Base-by-base conservation (phyloP, 2,113 vertebrate species). In the Craseonycteris thonglongyai region DNA sequence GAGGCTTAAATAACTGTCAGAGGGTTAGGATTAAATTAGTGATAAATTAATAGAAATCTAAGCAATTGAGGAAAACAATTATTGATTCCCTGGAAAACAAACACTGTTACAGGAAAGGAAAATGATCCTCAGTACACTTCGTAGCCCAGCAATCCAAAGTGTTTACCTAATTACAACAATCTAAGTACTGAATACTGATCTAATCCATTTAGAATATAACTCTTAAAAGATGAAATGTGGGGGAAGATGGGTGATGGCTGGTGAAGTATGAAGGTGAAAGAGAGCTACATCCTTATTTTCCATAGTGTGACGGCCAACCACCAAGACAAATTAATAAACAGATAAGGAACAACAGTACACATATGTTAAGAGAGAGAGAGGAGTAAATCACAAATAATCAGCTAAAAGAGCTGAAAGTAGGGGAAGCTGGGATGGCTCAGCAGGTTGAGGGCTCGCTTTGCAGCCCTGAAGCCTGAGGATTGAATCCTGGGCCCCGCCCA, bases 1-100 rank as follows among this genome's bases (percentile, higher is more conserved):
- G 47, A 72, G 26, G 26, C 42, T 85, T 74, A 51, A 93, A 86
- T 40, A 75, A 22, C 45, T 40, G 22, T 76, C 45, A 71, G 59
- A 71, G 7, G 3, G 13, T 63, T 92, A 40, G 49, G 24, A 74
- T 74, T 69, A 63, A 69, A n/a, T 54, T 21, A 38, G 33, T 35
- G n/a, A 76, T 51, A 61, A n/a, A 63, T n/a, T 90, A 14, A 63
- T 81, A 71, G 54, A 92, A 93, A 94, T 49, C 54, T 49, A 95
- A 69, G 56, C 68, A 90, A 69, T 42, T 86, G 38, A 19, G 19
- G 35, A 87, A 54, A 75, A 58, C 13, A 76, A 76, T 6, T 88
- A 58, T 68, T 45, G n/a, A 84, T 85, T 80, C 33, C 26, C 58
- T 69, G 72, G 49, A 59, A 84, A 92, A 81, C 65, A 69, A 90